Evolutionary conservation across 1,140 invertebrate species (phyloP), one percentile per base, ranked within the genome.

Genomic region (Heliothis virescens): DNA sequence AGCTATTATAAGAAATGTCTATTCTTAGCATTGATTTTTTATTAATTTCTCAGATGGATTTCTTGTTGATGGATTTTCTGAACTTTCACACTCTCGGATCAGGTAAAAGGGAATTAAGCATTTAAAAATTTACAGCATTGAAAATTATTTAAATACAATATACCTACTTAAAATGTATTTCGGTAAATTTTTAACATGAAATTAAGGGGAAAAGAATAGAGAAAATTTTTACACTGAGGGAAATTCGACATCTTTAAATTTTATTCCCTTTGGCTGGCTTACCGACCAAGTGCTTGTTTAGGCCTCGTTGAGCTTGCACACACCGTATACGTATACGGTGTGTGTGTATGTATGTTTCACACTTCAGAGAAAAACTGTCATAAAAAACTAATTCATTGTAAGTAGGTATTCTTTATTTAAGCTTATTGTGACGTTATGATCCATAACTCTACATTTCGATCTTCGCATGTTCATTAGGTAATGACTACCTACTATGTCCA

Each of bases 81-180:
- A 83, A 79, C 82, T 83, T 83, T 83, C 34, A 65, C 21, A 79
- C 79, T 75, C 81, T 83, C 34, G 34, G 9, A 41, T 81, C 18
- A 65, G 65, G 79, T 34, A 29, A 26, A 3, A 9, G 15, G 29
- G 34, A 41, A 41, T 41, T 41, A 41, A n/a, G n/a, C n/a, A n/a
- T 5, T 41, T 41, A 41, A 41, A 41, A 41, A 41, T 41, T 5
- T 41, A 41, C 34, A 41, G 3, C 34, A 9, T 41, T 41, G 34
- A 41, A 41, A 41, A 41, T 41, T 41, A 41, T 9, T 9, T 41
- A 1, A 41, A 41, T 41, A 41, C 34, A 7, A 9, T 9, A 41
- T 41, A 41, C 5, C 0, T 34, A 3, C 7, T n/a, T n/a, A n/a
- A n/a, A n/a, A n/a, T n/a, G n/a, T n/a, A n/a, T n/a, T n/a, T n/a